Evolutionary conservation across 2,888 invertebrate species (phyloP), one percentile per base, ranked within the genome.

Genomic region (Nyleta sp.): DNA sequence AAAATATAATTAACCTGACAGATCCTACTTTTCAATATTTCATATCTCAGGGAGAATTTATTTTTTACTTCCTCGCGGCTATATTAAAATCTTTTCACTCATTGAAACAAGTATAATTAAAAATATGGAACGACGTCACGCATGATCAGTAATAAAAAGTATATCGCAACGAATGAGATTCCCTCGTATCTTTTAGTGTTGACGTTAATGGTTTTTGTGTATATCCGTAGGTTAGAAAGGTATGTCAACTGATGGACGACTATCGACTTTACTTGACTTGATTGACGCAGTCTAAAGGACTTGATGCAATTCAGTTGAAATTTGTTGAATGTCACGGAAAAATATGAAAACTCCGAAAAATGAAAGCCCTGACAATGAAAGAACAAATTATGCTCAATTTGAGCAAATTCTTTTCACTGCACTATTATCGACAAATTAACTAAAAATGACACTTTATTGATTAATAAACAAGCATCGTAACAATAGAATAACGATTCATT

Each of bases 251-350:
- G 28, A 31, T 8, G 15, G 13, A 50, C 28, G 28, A 50, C 31
- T 31, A 50, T 50, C 28, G 15, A 31, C 50, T 50, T 28, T 50
- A 28, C 46, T 13, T 24, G 24, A 24, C 46, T 22, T 24, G 46
- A 50, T 50, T 50, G 50, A 50, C 50, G n/a, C 3, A 28, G 31
- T 50, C n/a, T 15, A 17, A 50, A 50, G 31, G 31, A 15, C 31
- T 31, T 15, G 22, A 42, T 13, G 2, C 17, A 15, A 15, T 40
- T 40, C 5, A 15, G 8, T 40, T 13, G 18, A 44, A 44, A 44
- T 18, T 4, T 20, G 20, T 17, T 20, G 44, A 18, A 20, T 11
- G 20, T 44, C 13, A 2, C 15, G 13, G 40, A 1, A 40, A 40
- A 44, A 10, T 44, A 11, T 11, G 44, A 15, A 3, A 40, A 40